These are phyloP conservation scores for Aspidapion aeneum DNA, from an alignment of 2,888 invertebrate genomes.

Conservation along the genomic window DNA sequence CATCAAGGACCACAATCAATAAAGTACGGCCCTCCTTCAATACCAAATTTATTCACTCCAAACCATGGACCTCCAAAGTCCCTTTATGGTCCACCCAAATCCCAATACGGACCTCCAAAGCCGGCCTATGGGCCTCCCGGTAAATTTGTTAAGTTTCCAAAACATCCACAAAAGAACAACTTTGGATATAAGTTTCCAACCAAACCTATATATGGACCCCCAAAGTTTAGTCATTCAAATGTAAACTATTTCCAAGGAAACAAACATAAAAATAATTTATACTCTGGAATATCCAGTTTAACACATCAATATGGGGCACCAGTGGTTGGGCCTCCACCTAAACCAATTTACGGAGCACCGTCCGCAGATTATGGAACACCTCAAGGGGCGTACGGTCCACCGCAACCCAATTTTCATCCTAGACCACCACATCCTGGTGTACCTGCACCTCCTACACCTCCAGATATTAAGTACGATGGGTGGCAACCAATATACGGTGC, in stretches of 20 bases:
- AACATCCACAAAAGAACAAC: conserved; percentile 42
- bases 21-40: conserved; percentile 21
- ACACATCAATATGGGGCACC: conserved; percentile 30
- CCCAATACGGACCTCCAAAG: conserved; percentile 39
- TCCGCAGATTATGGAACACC: conserved; percentile 53
- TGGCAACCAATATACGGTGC: conserved; percentile 84
- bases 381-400: conserved; percentile 55
- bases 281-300: conserved; percentile 20
- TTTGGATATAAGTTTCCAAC: conserved; percentile 32
- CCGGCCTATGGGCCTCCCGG: conserved; percentile 19
- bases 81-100: conserved; percentile 47
- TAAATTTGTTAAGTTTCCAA: conserved; percentile 37
- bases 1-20: conserved; percentile 14
- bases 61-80: conserved; percentile 41
- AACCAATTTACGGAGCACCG: conserved; percentile 48
- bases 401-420: conserved; percentile 55
- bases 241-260: conserved; percentile 19
- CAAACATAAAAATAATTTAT: conserved; percentile 21
- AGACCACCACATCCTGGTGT: conserved; percentile 63
- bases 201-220: conserved; percentile 5
- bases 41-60: conserved; percentile 12
- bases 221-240: conserved; percentile 26
- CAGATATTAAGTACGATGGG: conserved; percentile 75
- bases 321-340: conserved; percentile 18
- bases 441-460: conserved; percentile 71